Percentiles rank a stretch among this genome's conserved stretches.
Conservation (phyloP, 2,888 invertebrate genomes). For the Hanleya hanleyi region DNA sequence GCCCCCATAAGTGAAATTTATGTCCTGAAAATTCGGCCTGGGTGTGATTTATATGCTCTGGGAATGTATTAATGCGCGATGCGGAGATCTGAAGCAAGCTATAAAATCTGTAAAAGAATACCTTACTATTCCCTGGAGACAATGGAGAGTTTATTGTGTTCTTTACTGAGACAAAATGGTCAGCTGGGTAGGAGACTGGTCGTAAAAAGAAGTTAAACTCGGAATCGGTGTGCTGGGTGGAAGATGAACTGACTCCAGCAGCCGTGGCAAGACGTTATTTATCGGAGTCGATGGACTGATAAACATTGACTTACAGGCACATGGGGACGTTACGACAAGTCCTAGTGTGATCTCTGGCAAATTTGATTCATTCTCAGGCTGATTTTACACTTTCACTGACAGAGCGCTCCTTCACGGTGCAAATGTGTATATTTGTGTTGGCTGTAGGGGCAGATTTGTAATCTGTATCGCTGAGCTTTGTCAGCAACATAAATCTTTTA, state of each 20-base stretch:
- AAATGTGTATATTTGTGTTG: background rate
- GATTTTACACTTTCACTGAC: slow-evolving; percentile 39
- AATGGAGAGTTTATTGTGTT: too few relatives aligned
- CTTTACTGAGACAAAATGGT: background rate
- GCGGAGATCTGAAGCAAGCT: too few relatives aligned
- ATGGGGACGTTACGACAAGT: slow-evolving; percentile 27
- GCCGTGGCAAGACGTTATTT: background rate
- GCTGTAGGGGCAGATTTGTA: background rate
- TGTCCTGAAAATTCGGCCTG: background rate
- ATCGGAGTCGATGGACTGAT: background rate
- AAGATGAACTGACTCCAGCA: background rate
- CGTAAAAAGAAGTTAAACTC: background rate
- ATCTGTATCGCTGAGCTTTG: background rate
- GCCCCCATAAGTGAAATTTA: too few relatives aligned
- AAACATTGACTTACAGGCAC: background rate
- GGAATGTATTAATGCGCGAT: too few relatives aligned
- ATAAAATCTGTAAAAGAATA: too few relatives aligned
- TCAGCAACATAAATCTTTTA: background rate
- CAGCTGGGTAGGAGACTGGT: background rate
- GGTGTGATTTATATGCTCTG: too few relatives aligned
- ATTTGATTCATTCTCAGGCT: slow-evolving; percentile 45
- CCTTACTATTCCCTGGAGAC: too few relatives aligned
- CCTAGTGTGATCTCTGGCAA: slow-evolving; percentile 41
- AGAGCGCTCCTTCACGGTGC: slow-evolving; percentile 9
- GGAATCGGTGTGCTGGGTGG: background rate